Evolutionary conservation across 2,888 invertebrate genomes (phyloP), one percentile per base, ranked within the genome.

Genomic region (Brachyopa scutellaris): DNA sequence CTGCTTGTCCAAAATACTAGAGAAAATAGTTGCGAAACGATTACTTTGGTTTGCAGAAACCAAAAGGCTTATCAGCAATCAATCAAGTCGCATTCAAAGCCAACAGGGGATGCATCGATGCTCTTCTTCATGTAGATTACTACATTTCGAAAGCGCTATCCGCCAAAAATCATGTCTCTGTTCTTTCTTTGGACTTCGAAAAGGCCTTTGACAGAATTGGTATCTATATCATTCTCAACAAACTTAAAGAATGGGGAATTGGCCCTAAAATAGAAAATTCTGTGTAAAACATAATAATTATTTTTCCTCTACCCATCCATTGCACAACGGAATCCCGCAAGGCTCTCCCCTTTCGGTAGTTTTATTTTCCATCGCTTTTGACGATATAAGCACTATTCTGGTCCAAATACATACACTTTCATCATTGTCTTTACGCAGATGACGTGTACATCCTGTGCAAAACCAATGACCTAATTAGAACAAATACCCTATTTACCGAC

Each of bases 351-450:
- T 51, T 7, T 31, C 55, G 23, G 55, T 69, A 2, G 33, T 57
- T 3, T 36, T 45, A 17, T 69, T 69, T 69, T 21, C 42, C 29
- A 57, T 69, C 7, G 69, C 69, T 3, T 57, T 40, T n/a, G 36
- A 57, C 40, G 38, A 55, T 31, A 5, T 69, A 21, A 26, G 9
- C 15, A 21, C 2, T 6, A 2, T 23, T 9, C 11, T 61, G 9
- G n/a, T 11, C 6, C 2, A 33, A 57, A 59, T 17, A 59, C 23
- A 59, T 38, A 38, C 11, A 15, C 8, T 6, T 33, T 15, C 13
- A 57, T 7, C 38, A 38, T 1, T 15, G 33, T 36, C 36, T 57
- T 9, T 49, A 17, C 29, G 57, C 57, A 7, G 57, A 36, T 57
- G 57, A 57, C 26, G 17, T 57, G n/a, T 19, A 19, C 13, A 38